Evolutionary conservation across 2,888 invertebrate species (phyloP).

Genomic region (Agonopterix alstromeriana): DNA sequence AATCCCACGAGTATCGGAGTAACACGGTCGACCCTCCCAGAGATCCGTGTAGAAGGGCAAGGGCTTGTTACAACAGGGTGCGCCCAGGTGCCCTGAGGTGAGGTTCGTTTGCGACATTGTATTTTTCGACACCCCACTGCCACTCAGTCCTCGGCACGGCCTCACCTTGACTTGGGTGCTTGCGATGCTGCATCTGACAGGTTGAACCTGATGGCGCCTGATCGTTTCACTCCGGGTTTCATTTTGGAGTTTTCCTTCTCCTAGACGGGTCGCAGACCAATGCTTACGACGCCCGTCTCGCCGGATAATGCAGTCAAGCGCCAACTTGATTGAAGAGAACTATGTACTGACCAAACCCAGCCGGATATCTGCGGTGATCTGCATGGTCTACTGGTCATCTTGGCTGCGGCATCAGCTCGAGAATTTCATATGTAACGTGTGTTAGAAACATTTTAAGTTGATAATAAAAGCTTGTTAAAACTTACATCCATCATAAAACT

Average conservation of each 20-base stretch:
- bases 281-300: conserved; percentile 4
- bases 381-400: no score
- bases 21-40: conserved; percentile 3
- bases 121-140: not conserved
- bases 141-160: conserved; percentile 5
- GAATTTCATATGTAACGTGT: no score
- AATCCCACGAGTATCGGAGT: conserved; percentile 4
- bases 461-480: not conserved
- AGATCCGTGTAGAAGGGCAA: conserved; percentile 4
- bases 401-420: no score
- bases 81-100: conserved; percentile 2
- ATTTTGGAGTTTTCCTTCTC: conserved; percentile 1
- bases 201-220: conserved; percentile 6
- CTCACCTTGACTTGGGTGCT: conserved; percentile 9
- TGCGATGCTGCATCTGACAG: conserved; percentile 6
- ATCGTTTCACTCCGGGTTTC: conserved; percentile 1
- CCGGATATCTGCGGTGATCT: no score
- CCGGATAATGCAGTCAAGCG: not conserved
- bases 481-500: not conserved
- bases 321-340: no score
- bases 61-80: conserved; percentile 3
- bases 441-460: no score
- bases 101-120: conserved; percentile 2
- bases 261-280: conserved; percentile 3
- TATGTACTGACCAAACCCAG: no score